Base-by-base conservation (phyloP, 2,797 vertebrate genomes). In the Eptatretus atami region DNA sequence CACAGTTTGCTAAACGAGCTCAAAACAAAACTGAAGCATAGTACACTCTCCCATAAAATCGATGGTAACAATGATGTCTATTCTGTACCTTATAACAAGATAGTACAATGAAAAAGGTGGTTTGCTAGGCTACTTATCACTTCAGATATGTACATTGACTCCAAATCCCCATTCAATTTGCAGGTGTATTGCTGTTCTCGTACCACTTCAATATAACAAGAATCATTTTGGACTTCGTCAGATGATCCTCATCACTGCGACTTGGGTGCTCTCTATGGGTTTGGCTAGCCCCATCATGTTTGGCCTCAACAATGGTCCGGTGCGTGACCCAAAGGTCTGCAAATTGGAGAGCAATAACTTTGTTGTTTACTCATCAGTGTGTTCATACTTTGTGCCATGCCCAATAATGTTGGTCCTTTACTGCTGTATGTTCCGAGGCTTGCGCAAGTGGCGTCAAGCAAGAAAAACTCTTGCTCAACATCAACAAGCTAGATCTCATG, bases 341-440 rank as follows among this genome's bases (percentile, higher is more conserved):
- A 84, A 84, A 69, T 77, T 95, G 69, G 88, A 94, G 72, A 79
- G 84, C 68, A 69, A 80, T 66, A 80, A 80, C 73, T 94, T 86
- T 53, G 75, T 95, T 1, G 69, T 94, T 63, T 93, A 82, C 70
- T 94, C 86, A 10, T 94, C 86, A 10, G 75, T 88, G 67, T 93
- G 88, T 73, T 95, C 90, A 68, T 95, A 93, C 76, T 85, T 95
- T 72, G 79, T 95, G 69, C 90, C 88, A 13, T 93, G 90, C 66
- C 86, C 86, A 12, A 75, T 92, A 73, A 86, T 90, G 88, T 71
- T 96, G 69, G 73, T 93, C 69, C 83, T 96, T 19, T 93, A 86
- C 76, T 84, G 78, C 8, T 83, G 82, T 65, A 85, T 92, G 73
- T 86, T 90, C 71, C 80, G 80, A 0, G 81, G 83, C 67, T 78